Base-by-base conservation (phyloP, 1,140 invertebrate genomes). In the Rhyacophila brunnea region DNA sequence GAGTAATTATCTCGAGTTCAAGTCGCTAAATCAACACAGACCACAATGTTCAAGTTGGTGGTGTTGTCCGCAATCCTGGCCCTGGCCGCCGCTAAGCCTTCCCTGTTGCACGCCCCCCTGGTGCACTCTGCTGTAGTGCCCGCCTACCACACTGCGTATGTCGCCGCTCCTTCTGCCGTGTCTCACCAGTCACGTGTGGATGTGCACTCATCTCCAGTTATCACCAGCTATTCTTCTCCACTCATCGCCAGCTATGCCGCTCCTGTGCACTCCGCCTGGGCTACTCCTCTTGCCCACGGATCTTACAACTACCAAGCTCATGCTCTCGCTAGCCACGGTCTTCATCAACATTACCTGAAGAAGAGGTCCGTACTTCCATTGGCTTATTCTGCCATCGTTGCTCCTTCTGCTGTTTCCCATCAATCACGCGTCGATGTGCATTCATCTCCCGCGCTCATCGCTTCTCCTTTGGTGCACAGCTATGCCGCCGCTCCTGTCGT, bases 1-100 rank as follows among this genome's bases (percentile, higher is more conserved):
- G 23, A 28, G 23, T 28, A 5, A 28, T 28, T 28, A 28, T 28
- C 23, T 49, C 38, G 46, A 38, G 58, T 45, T 43, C 51, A 54
- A 48, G 53, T 60, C 51, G 53, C 58, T 55, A 58, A 61, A 65
- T 66, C 73, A 77, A 77, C 73, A 77, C 74, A 77, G 73, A 80
- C 74, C 75, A 78, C 67, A 68, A 80, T 74, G 74, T 71, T 71
- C 65, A 81, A 81, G 69, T 71, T 80, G 75, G 80, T 82, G 74
- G 78, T 82, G 74, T 80, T 83, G 72, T 75, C 77, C 61, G 79
- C 74, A 45, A 54, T 65, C 20, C 43, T 65, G 6, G 67, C 68
- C 15, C 38, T 65, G 19, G 55, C 51, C 9, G 35, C 28, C 44
- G 63, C 58, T 32, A 61, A 65, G 15, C 63, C 63, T 34, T 60